Conservation (phyloP, 2,888 invertebrate species). For the Choristoneura rosaceana region DNA sequence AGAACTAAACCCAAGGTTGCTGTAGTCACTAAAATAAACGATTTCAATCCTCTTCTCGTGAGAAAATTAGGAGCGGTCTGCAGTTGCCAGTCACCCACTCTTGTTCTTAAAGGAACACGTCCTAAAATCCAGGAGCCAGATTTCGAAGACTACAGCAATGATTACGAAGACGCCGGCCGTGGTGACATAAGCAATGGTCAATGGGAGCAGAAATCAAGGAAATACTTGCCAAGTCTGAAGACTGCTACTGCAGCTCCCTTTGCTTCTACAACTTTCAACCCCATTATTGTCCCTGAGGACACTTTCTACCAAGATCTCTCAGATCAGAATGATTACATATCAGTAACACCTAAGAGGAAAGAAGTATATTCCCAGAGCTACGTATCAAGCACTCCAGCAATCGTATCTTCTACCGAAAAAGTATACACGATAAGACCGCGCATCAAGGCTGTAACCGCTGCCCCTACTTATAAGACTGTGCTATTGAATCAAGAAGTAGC, state of each 20-base stretch:
- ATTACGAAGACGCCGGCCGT: constrained; percentile 62
- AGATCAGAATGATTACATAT: constrained; percentile 64
- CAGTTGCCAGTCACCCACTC: constrained; percentile 87
- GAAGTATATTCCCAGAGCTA: constrained; percentile 60
- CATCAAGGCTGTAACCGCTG: constrained; percentile 71
- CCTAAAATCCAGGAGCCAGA: constrained; percentile 65
- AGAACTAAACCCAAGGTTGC: constrained; percentile 81
- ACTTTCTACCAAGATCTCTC: constrained; percentile 78
- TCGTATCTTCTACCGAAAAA: constrained; percentile 65
- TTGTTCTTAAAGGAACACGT: constrained; percentile 80
- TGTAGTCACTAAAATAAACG: constrained; percentile 89
- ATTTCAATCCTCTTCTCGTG: constrained; percentile 89
- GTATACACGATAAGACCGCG: constrained; percentile 67
- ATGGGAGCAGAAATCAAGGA: constrained; percentile 63
- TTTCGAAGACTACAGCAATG: constrained; percentile 62
- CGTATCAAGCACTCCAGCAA: constrained; percentile 66
- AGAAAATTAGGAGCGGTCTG: constrained; percentile 91
- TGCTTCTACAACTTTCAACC: constrained; percentile 74
- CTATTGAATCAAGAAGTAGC: constrained; percentile 70
- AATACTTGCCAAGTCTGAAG: constrained; percentile 51
- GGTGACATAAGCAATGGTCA: constrained; percentile 64
- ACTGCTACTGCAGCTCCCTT: constrained; percentile 64
- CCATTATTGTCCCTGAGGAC: constrained; percentile 81
- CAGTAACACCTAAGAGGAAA: constrained; percentile 59
- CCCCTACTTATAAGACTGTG: constrained; percentile 76